These are phyloP conservation scores for Lutjanus erythropterus DNA, from an alignment of 2,113 vertebrate genomes.

Conservation along the genomic window DNA sequence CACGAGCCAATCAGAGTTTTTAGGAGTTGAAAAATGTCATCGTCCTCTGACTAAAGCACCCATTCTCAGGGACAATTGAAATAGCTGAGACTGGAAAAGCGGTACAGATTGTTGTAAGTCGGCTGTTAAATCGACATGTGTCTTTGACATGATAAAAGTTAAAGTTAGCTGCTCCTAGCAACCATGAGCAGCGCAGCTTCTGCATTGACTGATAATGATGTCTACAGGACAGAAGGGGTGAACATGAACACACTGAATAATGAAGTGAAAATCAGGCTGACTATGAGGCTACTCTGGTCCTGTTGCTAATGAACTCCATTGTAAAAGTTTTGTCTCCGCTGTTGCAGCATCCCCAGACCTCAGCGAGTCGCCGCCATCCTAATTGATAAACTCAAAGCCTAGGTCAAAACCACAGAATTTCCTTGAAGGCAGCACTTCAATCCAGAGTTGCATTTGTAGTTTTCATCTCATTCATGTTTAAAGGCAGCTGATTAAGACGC, in stretches of 20 bases:
- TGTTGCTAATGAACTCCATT: neutral
- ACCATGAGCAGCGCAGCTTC: neutral
- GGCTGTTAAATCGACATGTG: neutral
- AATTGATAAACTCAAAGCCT: neutral
- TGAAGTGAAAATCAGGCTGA: neutral
- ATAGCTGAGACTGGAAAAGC: neutral
- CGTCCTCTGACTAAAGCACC: neutral
- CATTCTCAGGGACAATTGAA: neutral
- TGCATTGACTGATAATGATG: neutral
- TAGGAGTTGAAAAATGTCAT: neutral
- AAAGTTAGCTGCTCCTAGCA: neutral
- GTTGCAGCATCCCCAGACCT: neutral
- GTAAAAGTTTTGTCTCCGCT: neutral
- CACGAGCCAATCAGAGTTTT: neutral
- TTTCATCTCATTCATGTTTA: conserved; percentile 1
- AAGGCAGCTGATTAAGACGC: neutral
- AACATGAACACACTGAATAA: conserved; percentile 2
- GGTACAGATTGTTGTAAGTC: neutral
- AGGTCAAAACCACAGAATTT: neutral
- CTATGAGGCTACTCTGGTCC: neutral
- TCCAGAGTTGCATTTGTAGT: neutral
- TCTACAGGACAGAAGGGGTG: neutral
- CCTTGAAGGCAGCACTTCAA: neutral
- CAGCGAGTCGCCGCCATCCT: neutral
- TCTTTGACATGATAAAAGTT: neutral